phyloP scores from a whole-genome alignment of 2,113 vertebrate genomes.

The Pachypanchax playfairii region DNA sequence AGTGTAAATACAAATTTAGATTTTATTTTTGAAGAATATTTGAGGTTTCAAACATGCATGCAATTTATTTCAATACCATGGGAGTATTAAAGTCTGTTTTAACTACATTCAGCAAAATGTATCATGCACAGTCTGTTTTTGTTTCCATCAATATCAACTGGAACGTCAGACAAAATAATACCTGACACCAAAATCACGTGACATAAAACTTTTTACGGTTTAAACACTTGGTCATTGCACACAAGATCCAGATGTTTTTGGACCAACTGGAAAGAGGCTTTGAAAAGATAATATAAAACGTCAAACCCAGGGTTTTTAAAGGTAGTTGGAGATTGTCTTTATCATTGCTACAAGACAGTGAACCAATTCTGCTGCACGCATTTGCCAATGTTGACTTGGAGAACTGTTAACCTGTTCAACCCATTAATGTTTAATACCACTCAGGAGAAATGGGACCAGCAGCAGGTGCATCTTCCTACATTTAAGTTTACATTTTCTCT shows the following conservation, averaged over 20 bases:
- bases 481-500: neutral
- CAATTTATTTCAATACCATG: too few relatives aligned
- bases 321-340: neutral
- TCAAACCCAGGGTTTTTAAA: neutral
- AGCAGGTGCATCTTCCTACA: neutral
- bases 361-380: conserved; percentile 3
- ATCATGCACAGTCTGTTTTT: too few relatives aligned
- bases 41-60: neutral
- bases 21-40: neutral
- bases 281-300: neutral
- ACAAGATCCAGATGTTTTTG: neutral
- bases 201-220: neutral
- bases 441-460: neutral
- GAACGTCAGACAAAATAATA: too few relatives aligned
- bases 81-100: too few relatives aligned
- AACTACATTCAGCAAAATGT: too few relatives aligned
- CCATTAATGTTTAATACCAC: neutral
- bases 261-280: neutral
- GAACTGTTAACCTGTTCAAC: conserved; percentile 4
- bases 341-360: neutral
- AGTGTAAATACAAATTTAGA: neutral
- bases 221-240: neutral
- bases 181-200: too few relatives aligned
- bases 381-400: conserved; percentile 12
- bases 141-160: too few relatives aligned